phyloP scores from a whole-genome alignment of 2,797 vertebrate genomes.

The Ibycter americanus region DNA sequence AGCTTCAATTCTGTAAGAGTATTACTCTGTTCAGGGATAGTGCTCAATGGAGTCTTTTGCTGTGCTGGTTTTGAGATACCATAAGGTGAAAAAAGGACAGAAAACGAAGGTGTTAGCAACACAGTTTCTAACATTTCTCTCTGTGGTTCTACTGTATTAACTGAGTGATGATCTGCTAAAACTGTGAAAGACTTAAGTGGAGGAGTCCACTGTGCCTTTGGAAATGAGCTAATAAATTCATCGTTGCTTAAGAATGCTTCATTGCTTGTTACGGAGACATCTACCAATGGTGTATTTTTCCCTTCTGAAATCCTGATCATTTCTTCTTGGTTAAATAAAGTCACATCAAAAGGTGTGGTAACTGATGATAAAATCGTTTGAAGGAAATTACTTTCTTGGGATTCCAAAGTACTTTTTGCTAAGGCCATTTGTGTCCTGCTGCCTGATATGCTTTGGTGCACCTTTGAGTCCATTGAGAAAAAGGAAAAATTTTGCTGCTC shows the following conservation, averaged over 20 bases:
- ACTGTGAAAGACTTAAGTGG: constrained; percentile 38
- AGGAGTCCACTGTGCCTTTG: constrained; percentile 67
- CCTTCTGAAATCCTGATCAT: constrained; percentile 5
- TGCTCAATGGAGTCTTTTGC: neutral
- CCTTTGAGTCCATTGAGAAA: constrained; percentile 16
- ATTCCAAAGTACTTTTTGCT: constrained; percentile 50
- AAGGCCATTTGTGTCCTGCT: constrained; percentile 65
- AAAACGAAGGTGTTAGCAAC: constrained; percentile 46
- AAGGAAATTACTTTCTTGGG: constrained; percentile 36
- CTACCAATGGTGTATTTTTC: neutral
- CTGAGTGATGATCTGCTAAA: constrained; percentile 23
- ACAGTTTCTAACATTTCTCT: constrained; percentile 2
- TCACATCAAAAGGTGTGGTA: constrained; percentile 44
- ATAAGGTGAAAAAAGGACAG: neutral
- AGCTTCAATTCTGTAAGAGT: neutral
- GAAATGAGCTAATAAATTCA: constrained; percentile 72
- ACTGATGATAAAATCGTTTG: constrained; percentile 19
- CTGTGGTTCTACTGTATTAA: constrained; percentile 34
- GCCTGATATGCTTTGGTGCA: constrained; percentile 7
- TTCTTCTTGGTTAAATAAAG: constrained; percentile 48
- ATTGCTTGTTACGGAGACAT: constrained; percentile 48
- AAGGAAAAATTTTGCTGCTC: constrained; percentile 59
- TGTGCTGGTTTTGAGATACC: constrained; percentile 8
- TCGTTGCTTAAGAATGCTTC: constrained; percentile 52
- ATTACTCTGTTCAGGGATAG: neutral